These are phyloP conservation scores for Lysandra coridon DNA, from an alignment of 2,888 invertebrate species.

Conservation along the genomic window DNA sequence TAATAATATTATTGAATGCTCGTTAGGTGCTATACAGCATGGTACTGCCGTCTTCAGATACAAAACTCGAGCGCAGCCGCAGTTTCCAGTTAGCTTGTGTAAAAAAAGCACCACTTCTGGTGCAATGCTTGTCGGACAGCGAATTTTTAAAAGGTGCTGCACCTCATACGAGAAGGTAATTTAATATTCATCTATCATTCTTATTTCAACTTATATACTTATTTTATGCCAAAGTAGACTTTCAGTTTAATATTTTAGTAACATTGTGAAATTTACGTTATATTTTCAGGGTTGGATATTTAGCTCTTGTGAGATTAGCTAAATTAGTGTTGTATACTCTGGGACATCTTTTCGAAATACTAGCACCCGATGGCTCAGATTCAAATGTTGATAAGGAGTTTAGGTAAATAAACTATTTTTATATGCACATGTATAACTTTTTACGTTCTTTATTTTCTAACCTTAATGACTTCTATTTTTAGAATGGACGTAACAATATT, in stretches of 20 bases:
- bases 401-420: constrained; percentile 49
- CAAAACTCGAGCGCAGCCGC: constrained; percentile 84
- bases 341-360: constrained; percentile 87
- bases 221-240: background rate
- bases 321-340: constrained; percentile 94
- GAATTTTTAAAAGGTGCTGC: constrained; percentile 74
- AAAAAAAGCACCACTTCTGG: constrained; percentile 76
- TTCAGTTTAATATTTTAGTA: background rate
- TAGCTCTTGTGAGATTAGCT: constrained; percentile 92
- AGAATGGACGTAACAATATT: constrained; percentile 83
- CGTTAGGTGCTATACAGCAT: constrained; percentile 89
- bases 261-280: background rate
- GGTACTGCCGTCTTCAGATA: constrained; percentile 94
- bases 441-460: constrained; percentile 1
- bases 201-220: background rate
- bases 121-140: constrained; percentile 71
- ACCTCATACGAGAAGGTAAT: constrained; percentile 70
- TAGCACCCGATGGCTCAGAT: constrained; percentile 75
- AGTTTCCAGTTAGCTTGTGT: constrained; percentile 82
- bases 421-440: background rate
- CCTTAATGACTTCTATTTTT: constrained; percentile 38
- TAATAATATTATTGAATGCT: constrained; percentile 29
- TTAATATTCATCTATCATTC: background rate
- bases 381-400: constrained; percentile 64
- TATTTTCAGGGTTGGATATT: constrained; percentile 87